A percentile compares a stretch with the other conserved stretches of the same genome.
phyloP scores from a whole-genome alignment of 1,140 invertebrate species.

The Sycophaga agraensis region DNA sequence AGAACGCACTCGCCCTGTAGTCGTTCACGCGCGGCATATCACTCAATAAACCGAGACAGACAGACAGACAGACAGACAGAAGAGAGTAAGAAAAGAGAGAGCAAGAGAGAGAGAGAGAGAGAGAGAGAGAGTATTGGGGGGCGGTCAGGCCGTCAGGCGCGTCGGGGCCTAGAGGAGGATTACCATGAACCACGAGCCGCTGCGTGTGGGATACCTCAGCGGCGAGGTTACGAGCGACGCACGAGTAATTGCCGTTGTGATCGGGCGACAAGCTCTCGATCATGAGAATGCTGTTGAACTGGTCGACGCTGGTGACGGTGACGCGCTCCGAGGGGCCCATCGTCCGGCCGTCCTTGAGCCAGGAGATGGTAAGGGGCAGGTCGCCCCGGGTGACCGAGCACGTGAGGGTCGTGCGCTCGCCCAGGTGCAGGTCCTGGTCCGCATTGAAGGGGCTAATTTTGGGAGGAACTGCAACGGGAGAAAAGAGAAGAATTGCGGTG shows the following conservation, averaged over 20 bases:
- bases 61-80: neutral
- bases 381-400: slow-evolving; percentile 80
- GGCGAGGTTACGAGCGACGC: slow-evolving; percentile 71
- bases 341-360: slow-evolving; percentile 73
- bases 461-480: slow-evolving; percentile 71
- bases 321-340: slow-evolving; percentile 66
- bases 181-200: slow-evolving; percentile 80
- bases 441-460: slow-evolving; percentile 78
- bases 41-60: slow-evolving; percentile 1
- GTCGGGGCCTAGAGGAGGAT: slow-evolving; percentile 53
- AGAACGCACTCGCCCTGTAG: slow-evolving; percentile 23
- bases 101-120: slow-evolving; percentile 7
- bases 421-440: slow-evolving; percentile 72
- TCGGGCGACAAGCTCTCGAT: slow-evolving; percentile 76
- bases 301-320: slow-evolving; percentile 71
- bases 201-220: slow-evolving; percentile 74
- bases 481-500: slow-evolving; percentile 38
- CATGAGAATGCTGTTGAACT: slow-evolving; percentile 76
- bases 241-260: slow-evolving; percentile 78
- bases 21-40: too few relatives aligned
- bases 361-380: slow-evolving; percentile 72
- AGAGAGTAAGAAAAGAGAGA: slow-evolving; percentile 9
- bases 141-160: slow-evolving; percentile 47
- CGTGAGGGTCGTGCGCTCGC: slow-evolving; percentile 73
- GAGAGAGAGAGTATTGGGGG: slow-evolving; percentile 6